Base-by-base conservation (phyloP, 2,113 vertebrate species). In the Callopanchax toddi region DNA sequence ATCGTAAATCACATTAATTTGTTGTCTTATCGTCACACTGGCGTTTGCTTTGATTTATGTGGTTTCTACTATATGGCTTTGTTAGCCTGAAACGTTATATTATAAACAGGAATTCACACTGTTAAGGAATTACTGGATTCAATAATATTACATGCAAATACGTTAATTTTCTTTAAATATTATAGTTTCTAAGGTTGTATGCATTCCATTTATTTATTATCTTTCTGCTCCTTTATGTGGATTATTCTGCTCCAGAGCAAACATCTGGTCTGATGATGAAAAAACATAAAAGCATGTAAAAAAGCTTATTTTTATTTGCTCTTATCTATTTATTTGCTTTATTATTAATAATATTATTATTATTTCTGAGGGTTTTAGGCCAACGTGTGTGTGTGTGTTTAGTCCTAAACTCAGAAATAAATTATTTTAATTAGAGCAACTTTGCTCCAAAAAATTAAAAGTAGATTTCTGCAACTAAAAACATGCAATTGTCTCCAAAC, bases 1-100 rank as follows among this genome's bases (percentile, higher is more conserved):
- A 95, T 94, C 92, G 92, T 96, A 93, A 92, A 87, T 95, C 94
- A 91, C 92, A 92, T 93, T 96, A 94, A 95, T 90, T 95, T 89
- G 59, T 88, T 94, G 92, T 92, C 89, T 93, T 92, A 94, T 81
- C 88, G 91, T 91, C 91, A 92, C 87, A 85, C 86, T 85, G 84
- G 87, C 91, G 87, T 89, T 80, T 79, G 81, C 83, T 52, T 86
- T 94, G 94, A 93, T 94, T 94, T 94, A 94, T 93, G 93, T 88
- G 89, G 81, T 91, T 94, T 93, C 92, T 84, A 86, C 91, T 74
- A 84, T 89, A 89, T 85, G 91, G 86, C 89, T 90, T 86, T 89
- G 86, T 92, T 91, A 89, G 89, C 78, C 80, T 83, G 77, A 76
- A 67, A 76, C 60, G 40, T 82, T 86, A 81, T 80, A 84, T 87